Conservation (phyloP, 2,888 invertebrate species). For the Drosophila putrida region DNA sequence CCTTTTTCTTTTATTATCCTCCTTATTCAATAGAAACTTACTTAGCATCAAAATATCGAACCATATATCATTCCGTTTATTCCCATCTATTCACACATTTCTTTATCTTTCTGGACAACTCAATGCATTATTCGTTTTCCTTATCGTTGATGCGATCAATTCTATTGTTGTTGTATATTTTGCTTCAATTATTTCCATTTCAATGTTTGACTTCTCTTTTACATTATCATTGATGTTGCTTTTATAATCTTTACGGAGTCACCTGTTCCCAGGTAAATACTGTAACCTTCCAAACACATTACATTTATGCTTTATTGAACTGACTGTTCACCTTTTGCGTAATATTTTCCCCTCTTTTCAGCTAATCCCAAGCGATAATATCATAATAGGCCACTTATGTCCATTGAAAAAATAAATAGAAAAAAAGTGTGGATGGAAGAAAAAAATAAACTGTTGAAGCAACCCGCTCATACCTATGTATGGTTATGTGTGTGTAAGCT, state of each 20-base stretch:
- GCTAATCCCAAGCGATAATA: slow-evolving; percentile 64
- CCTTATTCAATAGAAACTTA: not conserved
- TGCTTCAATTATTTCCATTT: slow-evolving; percentile 44
- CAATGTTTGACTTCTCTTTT: slow-evolving; percentile 32
- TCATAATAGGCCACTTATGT: slow-evolving; percentile 65
- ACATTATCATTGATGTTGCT: slow-evolving; percentile 25
- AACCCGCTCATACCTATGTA: slow-evolving; percentile 51
- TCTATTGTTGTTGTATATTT: slow-evolving; percentile 38
- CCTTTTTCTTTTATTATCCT: not conserved
- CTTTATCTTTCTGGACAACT: slow-evolving; percentile 19
- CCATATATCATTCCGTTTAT: slow-evolving; percentile 46
- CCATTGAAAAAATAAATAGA: slow-evolving; percentile 37
- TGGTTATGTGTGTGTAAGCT: slow-evolving; percentile 25
- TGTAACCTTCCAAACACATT: slow-evolving; percentile 44
- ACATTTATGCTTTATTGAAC: slow-evolving; percentile 44
- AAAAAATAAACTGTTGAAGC: slow-evolving; percentile 48
- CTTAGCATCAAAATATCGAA: not conserved
- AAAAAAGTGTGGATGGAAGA: slow-evolving; percentile 4
- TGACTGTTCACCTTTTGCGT: slow-evolving; percentile 49
- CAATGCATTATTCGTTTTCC: slow-evolving; percentile 29
- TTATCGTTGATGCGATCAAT: slow-evolving; percentile 37
- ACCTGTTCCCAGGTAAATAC: slow-evolving; percentile 49
- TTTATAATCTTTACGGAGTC: slow-evolving; percentile 34
- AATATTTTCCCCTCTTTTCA: slow-evolving; percentile 35
- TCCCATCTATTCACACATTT: slow-evolving; percentile 23